Evolutionary conservation across 1,140 invertebrate species (phyloP).

Genomic region (Penaeus japonicus): DNA sequence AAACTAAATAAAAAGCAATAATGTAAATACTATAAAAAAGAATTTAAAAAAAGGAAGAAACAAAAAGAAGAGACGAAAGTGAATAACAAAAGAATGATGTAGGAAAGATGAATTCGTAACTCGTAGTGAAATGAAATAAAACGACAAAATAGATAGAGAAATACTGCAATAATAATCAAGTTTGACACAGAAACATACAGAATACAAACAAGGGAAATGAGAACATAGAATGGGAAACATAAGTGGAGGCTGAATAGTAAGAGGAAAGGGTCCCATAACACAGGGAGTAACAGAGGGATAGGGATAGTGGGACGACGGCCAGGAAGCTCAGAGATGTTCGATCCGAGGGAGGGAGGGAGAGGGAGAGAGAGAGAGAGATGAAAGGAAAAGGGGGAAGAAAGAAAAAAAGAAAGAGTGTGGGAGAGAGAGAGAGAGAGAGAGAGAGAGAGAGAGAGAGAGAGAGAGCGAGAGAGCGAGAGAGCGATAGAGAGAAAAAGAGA

Average conservation of each 20-base stretch:
- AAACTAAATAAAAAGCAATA: no score
- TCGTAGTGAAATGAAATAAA: slow-evolving; percentile 21
- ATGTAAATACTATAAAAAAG: slow-evolving; percentile 26
- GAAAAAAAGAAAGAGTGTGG: background rate
- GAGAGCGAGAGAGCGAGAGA: background rate
- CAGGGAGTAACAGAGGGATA: no score
- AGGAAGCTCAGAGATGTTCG: no score
- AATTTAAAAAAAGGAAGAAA: background rate
- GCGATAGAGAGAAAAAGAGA: background rate
- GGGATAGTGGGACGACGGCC: no score
- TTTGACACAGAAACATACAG: no score
- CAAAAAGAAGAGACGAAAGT: background rate
- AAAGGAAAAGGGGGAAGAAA: background rate
- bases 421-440: background rate
- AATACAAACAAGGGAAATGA: no score
- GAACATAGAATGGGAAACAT: no score
- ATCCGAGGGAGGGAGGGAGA: background rate
- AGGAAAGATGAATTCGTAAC: background rate
- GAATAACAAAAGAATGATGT: background rate
- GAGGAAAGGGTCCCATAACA: no score
- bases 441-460: background rate
- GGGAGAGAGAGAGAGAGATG: background rate
- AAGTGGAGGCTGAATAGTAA: no score
- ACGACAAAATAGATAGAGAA: background rate
- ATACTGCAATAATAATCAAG: no score